These are phyloP conservation scores for Pachyseris speciosa DNA, from an alignment of 64 coral and sea anemone genomes.

Conservation along the genomic window DNA sequence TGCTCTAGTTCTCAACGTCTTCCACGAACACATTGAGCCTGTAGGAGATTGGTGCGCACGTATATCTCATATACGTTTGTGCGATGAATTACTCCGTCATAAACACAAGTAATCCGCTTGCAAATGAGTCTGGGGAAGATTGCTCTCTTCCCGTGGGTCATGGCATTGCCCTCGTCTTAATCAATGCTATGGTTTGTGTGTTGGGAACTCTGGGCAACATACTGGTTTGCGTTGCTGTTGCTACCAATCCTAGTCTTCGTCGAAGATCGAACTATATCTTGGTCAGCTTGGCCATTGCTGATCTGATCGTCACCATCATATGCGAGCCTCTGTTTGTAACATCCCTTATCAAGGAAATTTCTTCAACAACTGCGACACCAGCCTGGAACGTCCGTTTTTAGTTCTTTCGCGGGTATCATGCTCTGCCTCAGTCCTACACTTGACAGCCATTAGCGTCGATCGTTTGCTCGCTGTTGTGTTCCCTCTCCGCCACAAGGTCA, in stretches of 20 bases:
- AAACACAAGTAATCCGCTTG: background rate
- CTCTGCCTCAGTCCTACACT: background rate
- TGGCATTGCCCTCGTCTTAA: background rate
- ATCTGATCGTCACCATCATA: background rate
- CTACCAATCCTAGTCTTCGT: background rate
- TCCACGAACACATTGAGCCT: no score
- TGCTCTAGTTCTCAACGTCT: no score
- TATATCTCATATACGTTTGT: no score
- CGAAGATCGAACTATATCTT: background rate
- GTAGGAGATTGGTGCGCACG: no score
- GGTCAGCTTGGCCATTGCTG: slow-evolving; percentile 1
- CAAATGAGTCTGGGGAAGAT: no score
- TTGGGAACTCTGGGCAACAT: slow-evolving; percentile 10
- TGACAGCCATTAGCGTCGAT: slow-evolving; percentile 11
- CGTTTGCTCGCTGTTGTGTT: background rate
- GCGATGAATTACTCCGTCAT: background rate
- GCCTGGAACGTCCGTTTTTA: background rate
- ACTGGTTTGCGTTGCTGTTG: background rate
- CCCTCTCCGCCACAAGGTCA: background rate
- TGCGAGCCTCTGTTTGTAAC: background rate
- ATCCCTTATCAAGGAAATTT: background rate
- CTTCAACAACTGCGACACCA: background rate
- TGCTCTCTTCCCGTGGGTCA: background rate
- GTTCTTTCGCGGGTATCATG: background rate
- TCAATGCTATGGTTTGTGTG: background rate